These are phyloP conservation scores for Melinaea marsaeus DNA, from an alignment of 2,888 invertebrate genomes.

Conservation along the genomic window DNA sequence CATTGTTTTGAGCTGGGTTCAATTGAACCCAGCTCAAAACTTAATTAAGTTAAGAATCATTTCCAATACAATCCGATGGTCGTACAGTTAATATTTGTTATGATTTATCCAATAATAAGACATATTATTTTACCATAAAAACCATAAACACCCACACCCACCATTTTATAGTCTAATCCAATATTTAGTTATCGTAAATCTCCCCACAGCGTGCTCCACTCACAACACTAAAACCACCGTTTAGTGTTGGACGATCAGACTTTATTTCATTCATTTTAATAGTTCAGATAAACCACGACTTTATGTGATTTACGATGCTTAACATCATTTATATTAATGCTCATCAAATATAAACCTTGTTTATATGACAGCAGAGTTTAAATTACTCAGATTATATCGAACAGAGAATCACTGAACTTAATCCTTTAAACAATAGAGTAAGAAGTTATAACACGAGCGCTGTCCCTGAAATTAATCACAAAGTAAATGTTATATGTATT, in stretches of 20 bases:
- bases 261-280: slow-evolving; percentile 25
- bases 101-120: background rate
- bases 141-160: background rate
- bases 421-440: too few relatives aligned
- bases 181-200: slow-evolving; percentile 5
- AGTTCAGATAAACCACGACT: slow-evolving; percentile 23
- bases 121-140: slow-evolving; percentile 1
- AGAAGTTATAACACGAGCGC: too few relatives aligned
- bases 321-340: background rate
- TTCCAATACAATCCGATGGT: too few relatives aligned
- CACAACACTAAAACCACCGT: slow-evolving; percentile 20
- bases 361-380: background rate
- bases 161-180: background rate
- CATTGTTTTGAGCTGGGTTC: too few relatives aligned
- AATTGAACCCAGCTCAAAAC: too few relatives aligned
- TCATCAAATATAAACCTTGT: background rate
- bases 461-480: too few relatives aligned
- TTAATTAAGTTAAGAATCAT: too few relatives aligned
- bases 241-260: slow-evolving; percentile 18
- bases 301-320: slow-evolving; percentile 26
- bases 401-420: too few relatives aligned
- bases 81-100: background rate
- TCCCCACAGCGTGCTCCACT: background rate
- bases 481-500: too few relatives aligned
- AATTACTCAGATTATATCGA: too few relatives aligned